A percentile compares a stretch with the other conserved stretches of the same genome.
These are phyloP conservation scores for Gastracanthus pulcherrimus DNA, from an alignment of 2,888 invertebrate species.

Conservation along the genomic window DNA sequence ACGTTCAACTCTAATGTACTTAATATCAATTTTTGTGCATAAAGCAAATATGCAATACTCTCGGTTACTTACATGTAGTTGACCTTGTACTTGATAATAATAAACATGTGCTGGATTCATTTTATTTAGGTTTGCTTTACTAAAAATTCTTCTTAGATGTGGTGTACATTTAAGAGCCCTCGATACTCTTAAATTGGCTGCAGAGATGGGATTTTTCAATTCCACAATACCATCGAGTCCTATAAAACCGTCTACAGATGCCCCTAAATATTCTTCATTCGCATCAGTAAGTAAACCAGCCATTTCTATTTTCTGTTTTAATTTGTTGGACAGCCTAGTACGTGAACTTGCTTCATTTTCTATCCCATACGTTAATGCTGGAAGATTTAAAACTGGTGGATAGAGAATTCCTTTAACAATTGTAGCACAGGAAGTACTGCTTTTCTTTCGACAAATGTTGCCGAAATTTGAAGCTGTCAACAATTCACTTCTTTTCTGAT, in stretches of 20 bases:
- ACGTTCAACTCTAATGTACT: constrained; percentile 41
- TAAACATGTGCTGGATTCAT: constrained; percentile 56
- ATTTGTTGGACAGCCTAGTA: constrained; percentile 36
- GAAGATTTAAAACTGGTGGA: constrained; percentile 41
- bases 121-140: background rate
- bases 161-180: constrained; percentile 33
- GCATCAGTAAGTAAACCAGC: constrained; percentile 65
- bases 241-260: constrained; percentile 62
- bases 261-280: constrained; percentile 58
- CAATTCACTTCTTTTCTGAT: constrained; percentile 44
- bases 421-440: constrained; percentile 42
- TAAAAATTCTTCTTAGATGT: background rate
- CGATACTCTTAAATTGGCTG: constrained; percentile 45
- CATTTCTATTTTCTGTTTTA: constrained; percentile 46
- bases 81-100: constrained; percentile 62
- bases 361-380: constrained; percentile 55
- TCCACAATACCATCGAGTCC: constrained; percentile 60
- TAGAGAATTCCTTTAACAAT: constrained; percentile 53
- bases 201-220: constrained; percentile 61
- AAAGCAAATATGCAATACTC: constrained; percentile 55
- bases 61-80: constrained; percentile 58
- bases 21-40: constrained; percentile 55
- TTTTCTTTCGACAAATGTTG: constrained; percentile 39
- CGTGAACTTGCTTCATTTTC: constrained; percentile 57
- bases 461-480: constrained; percentile 61